A percentile compares a stretch with the other conserved stretches of the same genome.
Evolutionary conservation across 64 coral and sea anemone species (phyloP).

Genomic region (Exaiptasia diaphana): DNA sequence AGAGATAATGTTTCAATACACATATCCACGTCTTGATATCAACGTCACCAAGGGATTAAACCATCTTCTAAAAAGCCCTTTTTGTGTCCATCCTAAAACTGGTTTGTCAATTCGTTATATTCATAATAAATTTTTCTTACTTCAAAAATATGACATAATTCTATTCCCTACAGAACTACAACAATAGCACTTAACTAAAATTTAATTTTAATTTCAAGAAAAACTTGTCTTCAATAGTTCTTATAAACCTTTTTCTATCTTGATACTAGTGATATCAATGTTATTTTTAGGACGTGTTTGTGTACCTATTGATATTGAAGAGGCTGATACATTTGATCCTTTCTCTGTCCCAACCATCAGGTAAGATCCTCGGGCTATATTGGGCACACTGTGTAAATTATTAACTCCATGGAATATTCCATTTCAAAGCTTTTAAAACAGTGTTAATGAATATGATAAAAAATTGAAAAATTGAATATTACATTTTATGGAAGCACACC

Average conservation of each 20-base stretch:
- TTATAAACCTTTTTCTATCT: neutral
- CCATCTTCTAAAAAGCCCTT: slow-evolving; percentile 96
- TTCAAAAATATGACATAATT: neutral
- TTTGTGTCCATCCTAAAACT: slow-evolving; percentile 97
- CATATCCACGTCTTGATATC: slow-evolving; percentile 90
- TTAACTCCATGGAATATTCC: too few species aligned
- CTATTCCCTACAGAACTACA: neutral
- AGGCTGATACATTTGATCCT: slow-evolving; percentile 88
- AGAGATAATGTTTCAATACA: slow-evolving; percentile 93
- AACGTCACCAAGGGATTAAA: slow-evolving; percentile 99
- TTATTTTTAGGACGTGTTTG: slow-evolving; percentile 77
- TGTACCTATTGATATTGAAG: slow-evolving; percentile 80
- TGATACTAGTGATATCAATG: neutral
- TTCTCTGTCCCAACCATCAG: slow-evolving; percentile 95
- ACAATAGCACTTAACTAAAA: neutral
- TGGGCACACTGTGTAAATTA: neutral
- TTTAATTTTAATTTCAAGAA: neutral
- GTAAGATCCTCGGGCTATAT: slow-evolving; percentile 8
- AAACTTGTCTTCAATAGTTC: neutral
- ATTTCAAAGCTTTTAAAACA: too few species aligned
- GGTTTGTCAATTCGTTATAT: slow-evolving; percentile 66
- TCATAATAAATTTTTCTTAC: neutral
- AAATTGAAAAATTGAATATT: too few species aligned
- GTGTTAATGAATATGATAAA: too few species aligned
- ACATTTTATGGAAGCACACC: too few species aligned